phyloP scores from a whole-genome alignment of 2,888 invertebrate species.

The Caenorhabditis imperialis region DNA sequence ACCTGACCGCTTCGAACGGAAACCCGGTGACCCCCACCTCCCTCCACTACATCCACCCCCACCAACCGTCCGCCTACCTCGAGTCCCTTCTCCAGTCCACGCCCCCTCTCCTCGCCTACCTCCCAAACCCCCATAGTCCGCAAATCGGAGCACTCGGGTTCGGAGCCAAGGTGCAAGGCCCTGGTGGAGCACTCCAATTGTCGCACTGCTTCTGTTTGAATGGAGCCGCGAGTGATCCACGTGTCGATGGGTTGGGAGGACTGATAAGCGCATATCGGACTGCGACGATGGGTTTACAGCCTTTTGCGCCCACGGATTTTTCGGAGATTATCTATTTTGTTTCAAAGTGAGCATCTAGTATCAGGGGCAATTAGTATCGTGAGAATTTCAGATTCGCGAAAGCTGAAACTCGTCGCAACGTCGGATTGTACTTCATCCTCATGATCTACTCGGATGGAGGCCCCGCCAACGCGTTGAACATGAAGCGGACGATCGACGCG shows the following conservation, averaged over 20 bases:
- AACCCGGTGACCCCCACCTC: slow-evolving; percentile 75
- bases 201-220: slow-evolving; percentile 77
- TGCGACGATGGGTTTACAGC: slow-evolving; percentile 80
- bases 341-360: slow-evolving; percentile 78
- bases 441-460: slow-evolving; percentile 74
- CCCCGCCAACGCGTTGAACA: slow-evolving; percentile 56
- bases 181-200: slow-evolving; percentile 20
- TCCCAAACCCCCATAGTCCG: slow-evolving; percentile 48
- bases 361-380: background rate
- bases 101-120: slow-evolving; percentile 51
- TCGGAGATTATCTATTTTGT: slow-evolving; percentile 82
- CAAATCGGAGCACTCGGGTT: slow-evolving; percentile 80
- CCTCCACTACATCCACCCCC: slow-evolving; percentile 80
- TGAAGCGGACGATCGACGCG: slow-evolving; percentile 65
- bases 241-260: slow-evolving; percentile 80
- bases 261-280: slow-evolving; percentile 81
- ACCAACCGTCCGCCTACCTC: slow-evolving; percentile 80
- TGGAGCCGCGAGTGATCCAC: slow-evolving; percentile 81
- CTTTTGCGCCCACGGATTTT: slow-evolving; percentile 83
- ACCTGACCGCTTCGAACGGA: slow-evolving; percentile 81
- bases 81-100: slow-evolving; percentile 80
- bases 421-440: slow-evolving; percentile 69
- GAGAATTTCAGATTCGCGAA: slow-evolving; percentile 68
- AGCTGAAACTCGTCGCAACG: slow-evolving; percentile 61
- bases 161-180: slow-evolving; percentile 79